Conservation (phyloP, 2,888 invertebrate species). For the Amiota communis region DNA sequence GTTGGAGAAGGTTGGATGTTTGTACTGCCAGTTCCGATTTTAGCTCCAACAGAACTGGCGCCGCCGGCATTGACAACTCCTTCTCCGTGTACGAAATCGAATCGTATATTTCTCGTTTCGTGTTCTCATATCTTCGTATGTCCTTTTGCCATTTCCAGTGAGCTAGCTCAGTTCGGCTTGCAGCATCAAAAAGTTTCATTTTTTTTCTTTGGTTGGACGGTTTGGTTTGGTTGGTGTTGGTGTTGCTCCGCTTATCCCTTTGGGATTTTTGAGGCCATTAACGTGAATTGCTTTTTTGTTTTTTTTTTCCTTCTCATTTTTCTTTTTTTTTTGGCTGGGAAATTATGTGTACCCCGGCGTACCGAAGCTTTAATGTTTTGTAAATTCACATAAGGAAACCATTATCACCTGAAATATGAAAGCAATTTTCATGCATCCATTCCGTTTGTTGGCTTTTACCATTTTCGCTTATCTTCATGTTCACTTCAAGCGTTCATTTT, state of each 20-base stretch:
- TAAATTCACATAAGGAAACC: constrained; percentile 71
- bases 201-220: constrained; percentile 33
- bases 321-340: constrained; percentile 42
- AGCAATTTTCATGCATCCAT: constrained; percentile 65
- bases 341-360: constrained; percentile 64
- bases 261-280: constrained; percentile 67
- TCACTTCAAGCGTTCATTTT: constrained; percentile 7
- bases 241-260: constrained; percentile 60
- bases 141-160: constrained; percentile 56
- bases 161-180: not conserved
- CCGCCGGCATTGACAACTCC: constrained; percentile 36
- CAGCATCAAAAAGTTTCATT: constrained; percentile 38
- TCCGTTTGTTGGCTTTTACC: constrained; percentile 20
- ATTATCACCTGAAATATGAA: constrained; percentile 71
- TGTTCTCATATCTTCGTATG: constrained; percentile 58
- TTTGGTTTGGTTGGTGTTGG: constrained; percentile 46
- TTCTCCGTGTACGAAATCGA: constrained; percentile 27
- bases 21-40: not conserved
- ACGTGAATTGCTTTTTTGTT: constrained; percentile 67
- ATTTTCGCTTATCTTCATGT: constrained; percentile 41
- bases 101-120: constrained; percentile 44
- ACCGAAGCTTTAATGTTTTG: constrained; percentile 67
- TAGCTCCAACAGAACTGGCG: constrained; percentile 31
- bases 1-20: not conserved
- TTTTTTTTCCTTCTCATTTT: no score